Evolutionary conservation across 2,888 invertebrate species (phyloP), one percentile per base, ranked within the genome.

Genomic region (Diaprepes abbreviatus): DNA sequence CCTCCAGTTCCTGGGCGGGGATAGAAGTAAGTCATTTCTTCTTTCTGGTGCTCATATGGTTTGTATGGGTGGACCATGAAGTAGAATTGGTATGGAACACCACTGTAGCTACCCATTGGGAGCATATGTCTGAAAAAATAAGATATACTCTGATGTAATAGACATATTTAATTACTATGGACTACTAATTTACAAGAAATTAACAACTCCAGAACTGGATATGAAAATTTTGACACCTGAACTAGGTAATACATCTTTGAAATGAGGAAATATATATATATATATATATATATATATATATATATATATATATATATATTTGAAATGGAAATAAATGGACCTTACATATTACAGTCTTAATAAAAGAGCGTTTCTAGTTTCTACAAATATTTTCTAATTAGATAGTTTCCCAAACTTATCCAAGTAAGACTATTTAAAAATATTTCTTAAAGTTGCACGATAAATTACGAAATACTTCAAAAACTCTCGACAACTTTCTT

Each of bases 91-190:
- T 86, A 87, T 24, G 85, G 77, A 84, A 90, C 85, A 58, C 94
- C 94, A 68, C 89, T 88, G 33, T 74, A 43, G 45, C 83, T 88
- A 79, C 94, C 94, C 77, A 86, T 91, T 40, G 94, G 93, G 59
- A 94, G 84, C 38, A 93, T 80, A 43, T 93, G 85, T 59, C 83
- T 81, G 54, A 59, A 58, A 58, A 62, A 68, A 52, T 36, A 24
- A 24, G 3, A 24, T n/a, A n/a, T n/a, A n/a, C n/a, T n/a, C n/a
- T n/a, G n/a, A n/a, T n/a, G n/a, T n/a, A n/a, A n/a, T n/a, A n/a
- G n/a, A n/a, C n/a, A n/a, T n/a, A n/a, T n/a, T n/a, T n/a, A n/a
- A n/a, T n/a, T n/a, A n/a, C n/a, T n/a, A n/a, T n/a, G n/a, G n/a
- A n/a, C n/a, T n/a, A n/a, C n/a, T n/a, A n/a, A n/a, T n/a, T n/a